These are phyloP conservation scores for Lasioglossum leucozonium DNA, from an alignment of 2,888 invertebrate species.

Conservation along the genomic window DNA sequence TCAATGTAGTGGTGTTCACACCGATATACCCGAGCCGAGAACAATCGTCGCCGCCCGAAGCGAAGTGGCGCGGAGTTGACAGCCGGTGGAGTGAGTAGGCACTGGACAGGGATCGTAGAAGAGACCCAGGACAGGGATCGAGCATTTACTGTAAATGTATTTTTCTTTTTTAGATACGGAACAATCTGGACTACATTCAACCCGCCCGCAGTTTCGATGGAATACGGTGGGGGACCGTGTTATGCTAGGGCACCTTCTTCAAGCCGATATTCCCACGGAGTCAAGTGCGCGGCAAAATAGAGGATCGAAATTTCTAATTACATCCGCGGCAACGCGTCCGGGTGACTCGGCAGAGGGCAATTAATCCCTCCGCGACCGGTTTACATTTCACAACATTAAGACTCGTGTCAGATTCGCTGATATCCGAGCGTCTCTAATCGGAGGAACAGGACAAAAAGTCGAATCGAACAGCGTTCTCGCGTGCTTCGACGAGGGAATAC, in stretches of 20 bases:
- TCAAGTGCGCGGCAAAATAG: neutral
- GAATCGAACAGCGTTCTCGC: conserved; percentile 7
- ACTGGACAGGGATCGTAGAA: too few species aligned
- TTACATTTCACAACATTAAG: conserved; percentile 32
- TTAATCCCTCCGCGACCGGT: conserved; percentile 16
- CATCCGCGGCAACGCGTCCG: neutral
- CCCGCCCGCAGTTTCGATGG: too few species aligned
- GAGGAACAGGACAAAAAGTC: conserved; percentile 11
- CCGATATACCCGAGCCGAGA: too few species aligned
- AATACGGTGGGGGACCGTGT: too few species aligned
- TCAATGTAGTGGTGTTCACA: too few species aligned
- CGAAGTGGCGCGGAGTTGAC: too few species aligned
- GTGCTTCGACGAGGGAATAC: neutral
- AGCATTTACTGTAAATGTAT: too few species aligned
- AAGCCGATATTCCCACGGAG: neutral
- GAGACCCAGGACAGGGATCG: too few species aligned
- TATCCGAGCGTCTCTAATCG: conserved; percentile 16
- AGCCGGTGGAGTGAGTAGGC: too few species aligned
- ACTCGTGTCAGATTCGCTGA: conserved; percentile 14
- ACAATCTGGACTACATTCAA: too few species aligned
- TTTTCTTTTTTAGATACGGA: too few species aligned
- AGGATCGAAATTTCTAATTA: conserved; percentile 2
- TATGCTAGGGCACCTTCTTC: neutral
- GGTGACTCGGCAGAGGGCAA: neutral
- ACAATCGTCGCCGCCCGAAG: too few species aligned